A percentile compares a stretch with the other conserved stretches of the same genome.
phyloP scores from a whole-genome alignment of 2,113 vertebrate species.

The Callipepla squamata region DNA sequence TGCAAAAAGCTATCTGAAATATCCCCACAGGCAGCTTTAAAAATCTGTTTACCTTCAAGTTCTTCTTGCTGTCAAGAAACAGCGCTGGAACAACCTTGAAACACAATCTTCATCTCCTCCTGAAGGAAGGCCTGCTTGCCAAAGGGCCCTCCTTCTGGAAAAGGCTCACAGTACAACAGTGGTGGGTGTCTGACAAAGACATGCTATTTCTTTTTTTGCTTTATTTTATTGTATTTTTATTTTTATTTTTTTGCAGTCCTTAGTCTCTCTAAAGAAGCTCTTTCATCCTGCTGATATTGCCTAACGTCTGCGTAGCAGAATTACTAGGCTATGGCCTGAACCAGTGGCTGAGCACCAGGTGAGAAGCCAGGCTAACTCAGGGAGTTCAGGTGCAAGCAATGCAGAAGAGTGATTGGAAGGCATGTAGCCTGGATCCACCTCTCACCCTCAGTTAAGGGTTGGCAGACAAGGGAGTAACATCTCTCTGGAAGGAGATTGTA shows the following conservation, averaged over 20 bases:
- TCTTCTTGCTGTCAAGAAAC: not conserved
- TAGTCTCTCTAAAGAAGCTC: not conserved
- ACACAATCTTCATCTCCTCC: fast-evolving
- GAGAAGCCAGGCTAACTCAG: no score
- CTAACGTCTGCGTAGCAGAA: not conserved
- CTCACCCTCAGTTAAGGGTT: no score
- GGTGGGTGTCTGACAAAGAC: not conserved
- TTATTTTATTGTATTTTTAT: no score
- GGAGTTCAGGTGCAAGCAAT: no score
- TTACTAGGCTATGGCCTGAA: no score
- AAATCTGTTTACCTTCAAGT: not conserved
- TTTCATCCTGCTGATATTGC: not conserved
- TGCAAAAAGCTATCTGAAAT: not conserved
- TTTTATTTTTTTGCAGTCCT: not conserved
- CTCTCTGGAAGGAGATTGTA: no score
- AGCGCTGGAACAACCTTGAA: not conserved
- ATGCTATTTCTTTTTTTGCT: no score
- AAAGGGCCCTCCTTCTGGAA: not conserved
- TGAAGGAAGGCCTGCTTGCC: not conserved
- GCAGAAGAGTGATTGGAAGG: no score
- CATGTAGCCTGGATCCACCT: no score
- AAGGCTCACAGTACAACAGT: not conserved
- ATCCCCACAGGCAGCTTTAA: fast-evolving
- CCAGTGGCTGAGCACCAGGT: no score
- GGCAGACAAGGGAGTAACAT: no score